Conservation (phyloP, 2,113 vertebrate genomes). For the Atlantisia rogersi region DNA sequence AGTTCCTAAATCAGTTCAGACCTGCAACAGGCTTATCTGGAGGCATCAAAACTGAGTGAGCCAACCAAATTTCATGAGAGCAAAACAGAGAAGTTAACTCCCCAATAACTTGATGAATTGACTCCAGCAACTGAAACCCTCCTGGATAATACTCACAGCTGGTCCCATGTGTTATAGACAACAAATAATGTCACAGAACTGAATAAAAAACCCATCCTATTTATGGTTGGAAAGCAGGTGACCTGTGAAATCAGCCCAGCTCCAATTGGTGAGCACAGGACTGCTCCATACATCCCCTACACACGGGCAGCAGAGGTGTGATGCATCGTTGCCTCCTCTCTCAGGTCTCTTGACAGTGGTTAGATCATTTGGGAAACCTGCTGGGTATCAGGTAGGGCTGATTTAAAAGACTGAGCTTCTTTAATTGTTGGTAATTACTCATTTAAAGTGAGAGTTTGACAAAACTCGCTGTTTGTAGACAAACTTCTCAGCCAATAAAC, state of each 20-base stretch:
- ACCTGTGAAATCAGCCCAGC: neutral
- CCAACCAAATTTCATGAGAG: neutral
- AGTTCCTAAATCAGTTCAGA: neutral
- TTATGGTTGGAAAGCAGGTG: neutral
- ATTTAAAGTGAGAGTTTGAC: neutral
- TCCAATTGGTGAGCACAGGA: neutral
- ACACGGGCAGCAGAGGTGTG: neutral
- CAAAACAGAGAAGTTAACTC: neutral
- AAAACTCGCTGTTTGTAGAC: neutral
- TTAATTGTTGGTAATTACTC: neutral
- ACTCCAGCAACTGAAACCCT: neutral
- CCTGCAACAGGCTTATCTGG: neutral
- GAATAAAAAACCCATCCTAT: too few species aligned
- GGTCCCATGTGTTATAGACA: neutral
- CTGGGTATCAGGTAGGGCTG: neutral
- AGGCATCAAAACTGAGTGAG: neutral
- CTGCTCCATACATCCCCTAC: neutral
- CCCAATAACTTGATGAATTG: neutral
- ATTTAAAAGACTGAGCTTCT: neutral
- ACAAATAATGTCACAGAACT: neutral
- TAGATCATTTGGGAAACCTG: neutral
- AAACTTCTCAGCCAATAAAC: neutral
- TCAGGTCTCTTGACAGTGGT: neutral
- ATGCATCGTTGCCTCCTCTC: neutral
- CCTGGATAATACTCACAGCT: neutral